Base-by-base conservation (phyloP, 2,888 invertebrate genomes). In the Drosophila percnosoma region DNA sequence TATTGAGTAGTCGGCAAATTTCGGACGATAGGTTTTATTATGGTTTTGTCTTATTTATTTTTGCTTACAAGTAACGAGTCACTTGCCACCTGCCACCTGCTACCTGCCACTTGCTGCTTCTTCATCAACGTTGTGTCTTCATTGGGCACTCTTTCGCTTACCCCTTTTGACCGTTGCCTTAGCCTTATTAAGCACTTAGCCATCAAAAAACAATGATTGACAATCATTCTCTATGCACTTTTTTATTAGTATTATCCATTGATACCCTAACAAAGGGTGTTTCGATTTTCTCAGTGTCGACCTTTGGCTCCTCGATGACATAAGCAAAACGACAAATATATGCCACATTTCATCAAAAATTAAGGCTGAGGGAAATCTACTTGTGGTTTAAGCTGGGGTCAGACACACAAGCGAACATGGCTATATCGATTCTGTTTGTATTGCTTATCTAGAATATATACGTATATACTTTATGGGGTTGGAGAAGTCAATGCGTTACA, bases 31-130 rank as follows among this genome's bases (percentile, higher is more conserved):
- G 8, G 0, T 53, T 53, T 5, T 7, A 24, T 34, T 24, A 24
- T 18, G 8, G 6, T 8, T 55, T 40, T 27, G 15, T 21, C 15
- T 42, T 49, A 24, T 33, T 42, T 13, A 51, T 13, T 29, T 53
- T 49, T 15, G 24, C 51, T 24, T 31, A 70, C 48, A 63, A 71
- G 48, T 67, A 54, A 49, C 58, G 54, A 58, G 60, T 68, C 63
- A 63, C 51, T 58, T 71, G 71, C 52, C 60, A 61, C 59, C 36
- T 42, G 58, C 42, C 48, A 53, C 13, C 11, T 42, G 58, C 52
- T 33, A 53, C 13, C 11, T 45, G 66, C 55, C 42, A 52, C 29
- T 33, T 34, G 13, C 40, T 4, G 13, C 48, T 21, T 27, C 27
- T 6, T 31, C 42, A 21, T 45, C 24, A 29, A 31, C 18, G 34